Evolutionary conservation across 1,140 invertebrate species (phyloP).

Genomic region (Sycophaga agraensis): DNA sequence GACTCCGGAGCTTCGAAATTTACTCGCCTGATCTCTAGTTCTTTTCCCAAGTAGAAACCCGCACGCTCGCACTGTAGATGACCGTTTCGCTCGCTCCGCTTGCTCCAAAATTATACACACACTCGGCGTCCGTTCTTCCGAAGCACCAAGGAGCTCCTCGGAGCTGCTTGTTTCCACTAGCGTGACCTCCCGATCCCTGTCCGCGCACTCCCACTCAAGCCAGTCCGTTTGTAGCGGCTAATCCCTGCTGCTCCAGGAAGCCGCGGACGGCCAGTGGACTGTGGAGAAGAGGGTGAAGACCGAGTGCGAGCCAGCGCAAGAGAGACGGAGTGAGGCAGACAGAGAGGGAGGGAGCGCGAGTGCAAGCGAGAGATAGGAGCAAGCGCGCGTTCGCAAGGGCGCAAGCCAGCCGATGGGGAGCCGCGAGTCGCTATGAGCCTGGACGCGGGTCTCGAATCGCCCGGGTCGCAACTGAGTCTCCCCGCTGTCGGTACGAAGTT

Average conservation of each 20-base stretch:
- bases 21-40: background rate
- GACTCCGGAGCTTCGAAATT: slow-evolving; percentile 16
- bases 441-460: background rate
- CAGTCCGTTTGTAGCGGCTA: background rate
- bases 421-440: background rate
- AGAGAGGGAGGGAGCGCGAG: slow-evolving; percentile 2
- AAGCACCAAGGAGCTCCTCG: no score
- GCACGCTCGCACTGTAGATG: background rate
- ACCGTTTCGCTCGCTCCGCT: slow-evolving; percentile 5
- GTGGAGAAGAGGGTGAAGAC: background rate
- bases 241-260: background rate
- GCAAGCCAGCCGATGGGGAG: background rate
- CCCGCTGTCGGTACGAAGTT: no score
- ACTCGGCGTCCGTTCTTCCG: slow-evolving; percentile 19
- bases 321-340: background rate
- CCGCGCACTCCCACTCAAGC: background rate
- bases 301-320: background rate
- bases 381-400: slow-evolving; percentile 9
- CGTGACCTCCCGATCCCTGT: no score
- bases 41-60: background rate
- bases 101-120: slow-evolving; percentile 22
- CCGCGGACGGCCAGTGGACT: background rate
- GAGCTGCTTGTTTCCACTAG: slow-evolving; percentile 5
- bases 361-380: background rate
- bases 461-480: no score